Base-by-base conservation (phyloP, 2,797 vertebrate species). In the Crenuchus spilurus region DNA sequence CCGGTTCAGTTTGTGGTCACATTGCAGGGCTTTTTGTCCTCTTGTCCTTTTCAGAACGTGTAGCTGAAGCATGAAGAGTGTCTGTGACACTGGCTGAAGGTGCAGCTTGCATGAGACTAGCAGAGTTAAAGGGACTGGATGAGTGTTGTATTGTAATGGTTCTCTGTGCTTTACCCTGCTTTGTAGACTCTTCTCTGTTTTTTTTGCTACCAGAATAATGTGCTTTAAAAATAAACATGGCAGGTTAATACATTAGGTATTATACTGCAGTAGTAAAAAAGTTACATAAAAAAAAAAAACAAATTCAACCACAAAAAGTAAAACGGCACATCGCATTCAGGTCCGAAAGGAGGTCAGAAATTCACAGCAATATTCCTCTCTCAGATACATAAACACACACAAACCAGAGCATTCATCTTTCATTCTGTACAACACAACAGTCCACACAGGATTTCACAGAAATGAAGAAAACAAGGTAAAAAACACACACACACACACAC, bases 291-390 rank as follows among this genome's bases (percentile, higher is more conserved):
- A 87, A 51, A 68, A 58, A 37, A 20, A 31, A 37, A 18, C 57
- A 66, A n/a, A 30, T 8, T 13, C 41, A 46, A 13, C 28, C 33
- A 61, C 54, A 61, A 80, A 84, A 88, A 84, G 80, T 84, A 87
- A 88, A 87, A 84, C 70, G 65, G 79, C 87, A 85, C 80, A 85
- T 71, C 81, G 86, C 88, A 81, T 85, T 74, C 71, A 82, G 81
- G 77, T 5, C n/a, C n/a, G 8, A 6, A 46, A 82, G 78, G 87
- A 84, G 81, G 74, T 83, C 85, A 87, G 85, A 86, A 78, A 84
- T 91, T 92, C 91, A 92, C 92, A 92, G 92, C 90, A 91, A 89
- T n/a, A n/a, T n/a, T n/a, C n/a, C n/a, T 84, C 88, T 73, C 89
- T 89, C 86, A 90, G 82, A 6, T 18, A 6, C 22, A 64, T 18